Base-by-base conservation (phyloP, 2,888 invertebrate species). In the Belgica antarctica region DNA sequence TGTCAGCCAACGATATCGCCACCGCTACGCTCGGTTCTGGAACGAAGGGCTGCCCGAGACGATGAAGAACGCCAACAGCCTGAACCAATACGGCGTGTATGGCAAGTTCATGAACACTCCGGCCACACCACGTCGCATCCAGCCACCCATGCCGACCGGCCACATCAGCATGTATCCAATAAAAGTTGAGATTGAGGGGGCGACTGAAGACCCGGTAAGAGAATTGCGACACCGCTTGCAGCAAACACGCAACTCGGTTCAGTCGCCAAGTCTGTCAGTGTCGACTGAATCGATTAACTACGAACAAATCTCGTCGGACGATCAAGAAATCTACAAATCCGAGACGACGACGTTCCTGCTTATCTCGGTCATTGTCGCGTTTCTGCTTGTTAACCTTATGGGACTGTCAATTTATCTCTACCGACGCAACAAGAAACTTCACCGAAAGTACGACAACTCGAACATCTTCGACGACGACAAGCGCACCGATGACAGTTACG, bases 21-120 rank as follows among this genome's bases (percentile, higher is more conserved):
- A 87, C 4, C 86, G 87, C 72, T 89, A 89, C 75, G 87, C 92
- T 76, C 86, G 86, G 59, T 92, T 90, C 76, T 96, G 96, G 96
- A 87, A 90, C 73, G 87, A 92, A 70, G 85, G 86, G 46, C 83
- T 96, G 62, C 94, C 94, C 0, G 86, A 87, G 73, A 85, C 89
- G 73, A 82, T 88, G 75, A 85, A 86, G 74, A 83, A 77, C 76
- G 74, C 73, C 28, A 47, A 28, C 17, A 68, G 47, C 34, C 71
- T 73, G 19, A 72, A 75, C 62, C 73, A 71, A 59, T 74, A 74
- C 31, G 73, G 74, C 71, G 73, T 27, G 28, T 68, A 57, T 22
- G 68, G 68, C 5, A 68, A 68, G 24, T 22, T 68, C 15, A 77
- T 77, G 28, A 73, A 71, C 59, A 72, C 73, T 34, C 71, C 73